Evolutionary conservation across 2,888 invertebrate genomes (phyloP), one percentile per base, ranked within the genome.

Genomic region (Torymus auratus): DNA sequence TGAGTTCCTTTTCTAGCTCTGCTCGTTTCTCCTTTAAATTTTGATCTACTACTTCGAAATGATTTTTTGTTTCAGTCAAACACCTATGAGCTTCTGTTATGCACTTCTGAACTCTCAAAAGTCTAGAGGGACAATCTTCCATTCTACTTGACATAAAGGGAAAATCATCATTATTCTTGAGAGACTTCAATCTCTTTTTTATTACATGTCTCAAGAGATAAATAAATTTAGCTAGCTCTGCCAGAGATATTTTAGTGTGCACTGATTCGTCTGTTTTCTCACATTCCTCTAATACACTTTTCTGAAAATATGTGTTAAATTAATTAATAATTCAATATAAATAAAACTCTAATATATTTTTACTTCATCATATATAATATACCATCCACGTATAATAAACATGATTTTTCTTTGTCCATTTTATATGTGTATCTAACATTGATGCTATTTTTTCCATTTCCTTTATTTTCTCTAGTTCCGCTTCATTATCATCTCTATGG

Each of bases 361-460:
- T 50, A 61, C 68, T 52, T n/a, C 1, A 11, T 58, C 12, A 55
- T 62, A 73, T 41, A n/a, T 10, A 17, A 5, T 14, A 15, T 83
- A 88, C 88, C 85, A 88, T 87, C 88, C 88, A 88, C 56, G 85
- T 84, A 41, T 84, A 84, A 78, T 87, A 88, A 4, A 86, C 64
- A 61, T 84, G 82, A n/a, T 83, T 79, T 10, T 74, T 84, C 60
- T 84, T 86, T 17, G 15, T 81, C 85, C 87, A 88, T 68, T 86
- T 85, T 13, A 71, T 65, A 23, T 85, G 83, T 2, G 78, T 83
- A 50, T 87, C 86, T 20, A 88, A 70, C 60, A 87, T 80, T 50
- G 68, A 61, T 53, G 85, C 85, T 10, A 83, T 77, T 23, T 80
- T 81, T 2, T 84, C 80, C 71, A 88, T 81, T 65, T 86, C 84